Evolutionary conservation across 1,140 invertebrate species (phyloP), one percentile per base, ranked within the genome.

Genomic region (Caenorhabditis latens): DNA sequence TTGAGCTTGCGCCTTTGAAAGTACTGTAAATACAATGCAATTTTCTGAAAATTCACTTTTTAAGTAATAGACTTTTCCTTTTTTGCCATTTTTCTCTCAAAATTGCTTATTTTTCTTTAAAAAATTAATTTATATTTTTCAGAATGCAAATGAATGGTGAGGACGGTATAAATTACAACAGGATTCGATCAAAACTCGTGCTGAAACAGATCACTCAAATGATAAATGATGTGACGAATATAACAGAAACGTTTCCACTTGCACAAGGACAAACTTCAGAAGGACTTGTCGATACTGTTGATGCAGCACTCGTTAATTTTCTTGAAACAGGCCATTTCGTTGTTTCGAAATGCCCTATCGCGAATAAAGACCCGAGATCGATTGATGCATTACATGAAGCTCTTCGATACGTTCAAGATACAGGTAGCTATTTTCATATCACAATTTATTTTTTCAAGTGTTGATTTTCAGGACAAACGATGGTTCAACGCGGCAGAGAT

Each of bases 231-330:
- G 83, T 84, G 7, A 53, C 48, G 16, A 84, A 84, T 48, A 84
- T 84, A 42, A 84, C 83, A n/a, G 83, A 84, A 48, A 84, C 83
- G 32, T 84, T 61, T 48, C 83, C 83, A 21, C 24, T 84, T 3
- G 24, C 32, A 61, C 21, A 58, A 32, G 83, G 83, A 46, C 55
- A 84, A 84, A 84, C 83, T 14, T 19, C 83, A n/a, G 83, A 84
- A 84, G 83, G 83, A 11, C 83, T 84, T 21, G 83, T 84, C 16
- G 55, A 24, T 13, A 65, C 55, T 21, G 53, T 53, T n/a, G 83
- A 84, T 63, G 40, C 83, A 3, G 83, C 83, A 14, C 40, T 84
- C 21, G 83, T 46, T 14, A 58, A 65, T 61, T 84, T 84, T 61
- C 58, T 84, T n/a, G 53, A 58, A 65, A 84, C 43, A 2, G 83